These are phyloP conservation scores for Heliconius hortense DNA, from an alignment of 2,888 invertebrate species.

Conservation along the genomic window DNA sequence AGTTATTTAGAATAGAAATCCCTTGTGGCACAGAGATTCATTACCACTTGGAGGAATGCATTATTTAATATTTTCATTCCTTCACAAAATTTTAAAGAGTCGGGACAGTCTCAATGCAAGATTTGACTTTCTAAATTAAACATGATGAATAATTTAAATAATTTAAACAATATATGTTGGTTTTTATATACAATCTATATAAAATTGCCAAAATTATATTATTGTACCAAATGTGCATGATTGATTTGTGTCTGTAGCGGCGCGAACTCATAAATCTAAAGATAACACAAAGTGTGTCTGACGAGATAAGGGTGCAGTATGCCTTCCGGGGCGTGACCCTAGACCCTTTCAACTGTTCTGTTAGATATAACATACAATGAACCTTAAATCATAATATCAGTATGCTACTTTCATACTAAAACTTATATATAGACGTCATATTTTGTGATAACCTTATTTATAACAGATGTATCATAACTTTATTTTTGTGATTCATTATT, in stretches of 20 bases:
- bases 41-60: background rate
- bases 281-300: slow-evolving; percentile 75
- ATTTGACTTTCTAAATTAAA: background rate
- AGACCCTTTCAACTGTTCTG: slow-evolving; percentile 59
- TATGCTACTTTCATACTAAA: slow-evolving; percentile 35
- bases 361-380: slow-evolving; percentile 58
- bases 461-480: slow-evolving; percentile 26
- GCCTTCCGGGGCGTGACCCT: slow-evolving; percentile 76
- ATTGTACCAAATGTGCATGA: slow-evolving; percentile 48
- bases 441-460: slow-evolving; percentile 35
- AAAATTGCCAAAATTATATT: slow-evolving; percentile 13
- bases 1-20: no score
- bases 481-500: slow-evolving; percentile 27
- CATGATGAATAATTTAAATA: background rate
- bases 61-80: background rate
- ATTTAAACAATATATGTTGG: no score
- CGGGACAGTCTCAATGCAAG: background rate
- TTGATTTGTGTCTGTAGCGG: slow-evolving; percentile 64
- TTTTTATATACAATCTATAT: no score
- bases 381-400: slow-evolving; percentile 44
- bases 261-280: slow-evolving; percentile 67
- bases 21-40: background rate
- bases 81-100: background rate
- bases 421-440: slow-evolving; percentile 23
- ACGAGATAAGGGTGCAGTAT: slow-evolving; percentile 71